Percentiles rank a stretch among this genome's conserved stretches.
Evolutionary conservation across 2,797 vertebrate genomes (phyloP).

Genomic region (Scyliorhinus canicula): DNA sequence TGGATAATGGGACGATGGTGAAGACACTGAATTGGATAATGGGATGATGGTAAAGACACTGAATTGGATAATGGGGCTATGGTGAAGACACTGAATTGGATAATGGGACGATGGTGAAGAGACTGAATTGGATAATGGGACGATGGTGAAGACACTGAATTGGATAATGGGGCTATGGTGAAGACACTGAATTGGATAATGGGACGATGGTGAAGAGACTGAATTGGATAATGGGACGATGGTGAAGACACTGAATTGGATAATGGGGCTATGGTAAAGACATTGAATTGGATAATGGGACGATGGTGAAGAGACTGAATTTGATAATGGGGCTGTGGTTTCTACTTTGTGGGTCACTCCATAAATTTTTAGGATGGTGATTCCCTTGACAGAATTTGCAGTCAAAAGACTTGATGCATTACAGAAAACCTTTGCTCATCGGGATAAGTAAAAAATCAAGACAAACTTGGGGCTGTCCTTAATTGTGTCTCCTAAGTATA

Average conservation of each 20-base stretch:
- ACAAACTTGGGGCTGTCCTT: background rate
- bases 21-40: too few relatives aligned
- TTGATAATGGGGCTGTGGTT: background rate
- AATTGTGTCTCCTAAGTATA: background rate
- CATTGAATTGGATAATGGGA: too few relatives aligned
- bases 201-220: background rate
- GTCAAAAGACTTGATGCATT: too few relatives aligned
- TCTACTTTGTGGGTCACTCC: background rate
- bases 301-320: background rate
- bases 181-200: background rate
- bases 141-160: background rate
- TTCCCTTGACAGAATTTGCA: background rate
- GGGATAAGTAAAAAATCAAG: background rate
- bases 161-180: background rate
- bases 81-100: too few relatives aligned
- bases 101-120: too few relatives aligned
- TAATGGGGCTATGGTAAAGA: background rate
- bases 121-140: background rate
- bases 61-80: background rate
- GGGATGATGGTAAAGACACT: background rate
- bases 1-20: background rate
- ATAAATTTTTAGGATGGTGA: background rate
- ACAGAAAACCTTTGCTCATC: too few relatives aligned
- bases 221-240: background rate
- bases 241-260: background rate